phyloP scores from a whole-genome alignment of 2,113 vertebrate genomes.

The Pyxicephalus adspersus region DNA sequence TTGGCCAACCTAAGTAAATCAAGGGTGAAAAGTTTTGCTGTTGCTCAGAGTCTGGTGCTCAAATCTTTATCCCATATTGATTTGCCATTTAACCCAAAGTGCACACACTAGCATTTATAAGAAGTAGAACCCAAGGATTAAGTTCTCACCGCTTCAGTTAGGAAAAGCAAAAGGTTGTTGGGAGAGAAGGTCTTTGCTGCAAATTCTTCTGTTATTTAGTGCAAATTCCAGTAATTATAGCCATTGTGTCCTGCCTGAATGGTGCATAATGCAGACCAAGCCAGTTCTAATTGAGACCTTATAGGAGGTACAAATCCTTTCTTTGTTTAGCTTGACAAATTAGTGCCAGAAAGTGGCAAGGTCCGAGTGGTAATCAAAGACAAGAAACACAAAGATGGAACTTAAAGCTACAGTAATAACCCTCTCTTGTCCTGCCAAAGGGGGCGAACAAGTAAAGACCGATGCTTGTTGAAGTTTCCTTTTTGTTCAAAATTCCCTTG shows the following conservation, averaged over 20 bases:
- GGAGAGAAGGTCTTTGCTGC: constrained; percentile 73
- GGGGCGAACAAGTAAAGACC: constrained; percentile 74
- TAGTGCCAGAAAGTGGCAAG: constrained; percentile 87
- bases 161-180: constrained; percentile 61
- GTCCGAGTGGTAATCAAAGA: constrained; percentile 84
- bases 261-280: constrained; percentile 82
- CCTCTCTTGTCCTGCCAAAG: constrained; percentile 75
- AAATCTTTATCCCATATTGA: constrained; percentile 15
- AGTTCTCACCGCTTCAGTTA: constrained; percentile 58
- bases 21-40: neutral
- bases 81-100: constrained; percentile 71
- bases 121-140: constrained; percentile 60
- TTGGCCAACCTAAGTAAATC: too few relatives aligned
- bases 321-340: constrained; percentile 86
- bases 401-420: constrained; percentile 89
- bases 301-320: constrained; percentile 86
- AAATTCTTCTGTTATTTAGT: constrained; percentile 87
- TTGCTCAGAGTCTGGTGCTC: neutral
- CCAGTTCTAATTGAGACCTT: constrained; percentile 89
- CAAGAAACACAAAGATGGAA: constrained; percentile 83
- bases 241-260: constrained; percentile 82
- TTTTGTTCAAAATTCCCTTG: constrained; percentile 81
- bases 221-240: constrained; percentile 87
- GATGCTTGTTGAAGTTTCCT: constrained; percentile 75
- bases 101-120: constrained; percentile 67